Evolutionary conservation across 2,113 vertebrate genomes (phyloP), one percentile per base, ranked within the genome.

Genomic region (Pseudopodoces humilis): DNA sequence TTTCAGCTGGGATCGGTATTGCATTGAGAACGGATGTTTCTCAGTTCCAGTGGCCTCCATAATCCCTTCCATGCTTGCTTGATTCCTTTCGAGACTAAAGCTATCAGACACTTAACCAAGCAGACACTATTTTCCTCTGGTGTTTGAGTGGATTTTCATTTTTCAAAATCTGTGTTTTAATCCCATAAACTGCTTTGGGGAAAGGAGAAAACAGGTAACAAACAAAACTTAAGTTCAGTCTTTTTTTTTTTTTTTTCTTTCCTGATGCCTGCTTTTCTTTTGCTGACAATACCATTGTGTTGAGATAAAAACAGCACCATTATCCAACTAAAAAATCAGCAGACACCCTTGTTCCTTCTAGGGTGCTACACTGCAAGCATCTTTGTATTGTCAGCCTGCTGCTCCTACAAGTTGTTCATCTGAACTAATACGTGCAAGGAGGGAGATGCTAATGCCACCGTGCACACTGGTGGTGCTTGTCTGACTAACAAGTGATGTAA

Each of bases 281-380:
- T 24, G 15, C n/a, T 49, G n/a, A 27, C 31, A 77, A 49, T 65
- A 53, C 12, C 31, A 67, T 31, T 72, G 67, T 65, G 80, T 52
- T 27, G 43, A 58, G 37, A 52, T 28, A 31, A 86, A 90, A 94
- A 6, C 50, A 83, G 31, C 50, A 86, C 19, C 28, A 41, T 37
- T 72, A 92, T 27, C n/a, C 50, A 83, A 44, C 13, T 64, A 30
- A 88, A 94, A 81, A 78, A 78, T 70, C 70, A 82, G 47, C 70
- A 75, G 62, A 79, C 52, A 39, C 8, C 12, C 59, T 52, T 76
- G 39, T 43, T 94, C 53, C 53, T 78, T 60, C 31, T 12, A 72
- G 60, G 41, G n/a, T 64, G 49, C 75, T 31, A 79, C 28, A 65
- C 22, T 74, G n/a, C 55, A 80, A n/a, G 55, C n/a, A 67, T 37